Percentiles rank a stretch among this genome's conserved stretches.
These are phyloP conservation scores for Lineus longissimus DNA, from an alignment of 1,140 invertebrate species.

Conservation along the genomic window DNA sequence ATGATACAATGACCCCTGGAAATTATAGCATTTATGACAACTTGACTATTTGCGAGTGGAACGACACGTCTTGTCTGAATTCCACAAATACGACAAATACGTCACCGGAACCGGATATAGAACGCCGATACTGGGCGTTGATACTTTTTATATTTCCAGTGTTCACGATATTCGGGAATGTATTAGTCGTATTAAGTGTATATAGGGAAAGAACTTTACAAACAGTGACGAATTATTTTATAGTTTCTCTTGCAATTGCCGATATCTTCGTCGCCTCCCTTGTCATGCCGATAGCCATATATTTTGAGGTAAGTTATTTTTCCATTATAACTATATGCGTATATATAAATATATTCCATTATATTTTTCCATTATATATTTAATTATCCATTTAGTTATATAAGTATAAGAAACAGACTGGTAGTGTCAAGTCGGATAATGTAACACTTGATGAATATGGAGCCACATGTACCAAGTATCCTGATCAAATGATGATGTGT, in stretches of 20 bases:
- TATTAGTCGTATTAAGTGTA: slow-evolving; percentile 88
- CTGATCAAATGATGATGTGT: too few species aligned
- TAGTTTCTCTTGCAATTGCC: slow-evolving; percentile 94
- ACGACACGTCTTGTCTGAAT: neutral
- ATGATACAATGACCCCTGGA: neutral
- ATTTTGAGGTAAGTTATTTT: slow-evolving; percentile 78
- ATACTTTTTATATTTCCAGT: slow-evolving; percentile 84
- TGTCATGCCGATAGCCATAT: slow-evolving; percentile 98
- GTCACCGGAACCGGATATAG: slow-evolving; percentile 36
- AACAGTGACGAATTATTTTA: slow-evolving; percentile 97
- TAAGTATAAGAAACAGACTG: too few species aligned
- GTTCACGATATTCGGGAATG: slow-evolving; percentile 93
- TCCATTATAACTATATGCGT: neutral
- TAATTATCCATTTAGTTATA: too few species aligned
- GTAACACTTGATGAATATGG: too few species aligned
- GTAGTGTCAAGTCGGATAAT: too few species aligned
- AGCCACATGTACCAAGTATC: too few species aligned
- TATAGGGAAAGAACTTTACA: slow-evolving; percentile 62
- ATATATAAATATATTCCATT: neutral
- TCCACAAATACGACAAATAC: slow-evolving; percentile 1
- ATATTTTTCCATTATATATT: neutral
- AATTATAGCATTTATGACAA: neutral
- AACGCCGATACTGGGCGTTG: slow-evolving; percentile 70
- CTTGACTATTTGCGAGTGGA: neutral
- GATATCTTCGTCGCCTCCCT: slow-evolving; percentile 92